phyloP scores from a whole-genome alignment of 2,888 invertebrate genomes.

The Chorisops tibialis region DNA sequence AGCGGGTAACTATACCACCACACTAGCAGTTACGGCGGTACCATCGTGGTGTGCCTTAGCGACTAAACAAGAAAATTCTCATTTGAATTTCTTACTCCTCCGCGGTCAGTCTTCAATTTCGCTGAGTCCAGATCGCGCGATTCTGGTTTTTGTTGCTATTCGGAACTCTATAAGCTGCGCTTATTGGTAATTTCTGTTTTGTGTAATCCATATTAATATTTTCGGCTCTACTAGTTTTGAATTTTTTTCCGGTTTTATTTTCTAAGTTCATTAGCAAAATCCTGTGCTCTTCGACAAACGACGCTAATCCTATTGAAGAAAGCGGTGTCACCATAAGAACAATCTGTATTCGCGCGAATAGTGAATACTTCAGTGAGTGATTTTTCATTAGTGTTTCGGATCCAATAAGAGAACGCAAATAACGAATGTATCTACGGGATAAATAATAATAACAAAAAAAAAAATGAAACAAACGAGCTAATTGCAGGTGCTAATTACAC shows the following conservation, averaged over 20 bases:
- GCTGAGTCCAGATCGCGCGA: conserved; percentile 10
- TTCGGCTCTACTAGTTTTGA: no score
- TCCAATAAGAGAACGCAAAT: not conserved
- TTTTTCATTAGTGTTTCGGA: not conserved
- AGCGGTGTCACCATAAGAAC: no score
- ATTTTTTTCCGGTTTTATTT: no score
- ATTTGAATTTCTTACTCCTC: conserved; percentile 34
- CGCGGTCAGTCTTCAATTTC: conserved; percentile 29
- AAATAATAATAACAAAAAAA: not conserved
- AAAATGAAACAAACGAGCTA: conserved; percentile 22
- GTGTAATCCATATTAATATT: no score
- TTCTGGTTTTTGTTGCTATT: conserved; percentile 15
- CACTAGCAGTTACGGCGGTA: not conserved
- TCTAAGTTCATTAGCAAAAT: no score
- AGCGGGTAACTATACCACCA: not conserved
- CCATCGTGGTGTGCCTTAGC: conserved; percentile 13
- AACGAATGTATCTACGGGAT: no score
- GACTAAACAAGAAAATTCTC: conserved; percentile 27
- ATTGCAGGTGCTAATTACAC: conserved; percentile 30
- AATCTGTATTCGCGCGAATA: no score
- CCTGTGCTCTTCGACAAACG: no score
- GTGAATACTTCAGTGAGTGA: conserved; percentile 9
- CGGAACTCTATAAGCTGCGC: no score
- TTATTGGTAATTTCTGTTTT: no score
- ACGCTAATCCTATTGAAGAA: no score